Percentiles rank a stretch among this genome's conserved stretches.
phyloP scores from a whole-genome alignment of 2,113 vertebrate species.

The Hypanus sabinus region DNA sequence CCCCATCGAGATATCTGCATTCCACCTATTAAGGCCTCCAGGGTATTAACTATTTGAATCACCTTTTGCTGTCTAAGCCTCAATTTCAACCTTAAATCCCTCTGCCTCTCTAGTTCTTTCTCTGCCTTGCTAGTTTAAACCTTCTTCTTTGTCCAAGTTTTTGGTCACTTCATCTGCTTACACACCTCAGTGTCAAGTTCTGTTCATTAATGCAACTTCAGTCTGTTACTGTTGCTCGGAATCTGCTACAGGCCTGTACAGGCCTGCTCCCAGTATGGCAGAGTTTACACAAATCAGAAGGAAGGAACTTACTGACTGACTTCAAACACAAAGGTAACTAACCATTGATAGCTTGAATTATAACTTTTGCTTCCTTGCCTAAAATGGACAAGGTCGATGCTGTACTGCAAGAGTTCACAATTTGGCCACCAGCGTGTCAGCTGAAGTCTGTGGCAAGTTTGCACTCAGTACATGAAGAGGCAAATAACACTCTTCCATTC shows the following conservation, averaged over 20 bases:
- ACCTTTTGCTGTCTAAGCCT: no score
- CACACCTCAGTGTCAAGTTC: no score
- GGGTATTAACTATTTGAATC: no score
- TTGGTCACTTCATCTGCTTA: no score
- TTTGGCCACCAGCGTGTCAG: not conserved
- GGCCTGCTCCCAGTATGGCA: not conserved
- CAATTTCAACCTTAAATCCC: no score
- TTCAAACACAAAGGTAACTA: not conserved
- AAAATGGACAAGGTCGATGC: not conserved
- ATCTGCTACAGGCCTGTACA: not conserved
- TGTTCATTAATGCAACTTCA: no score
- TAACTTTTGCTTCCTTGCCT: not conserved
- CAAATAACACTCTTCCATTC: not conserved
- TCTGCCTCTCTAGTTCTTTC: no score
- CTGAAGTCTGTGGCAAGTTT: not conserved
- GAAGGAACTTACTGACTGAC: not conserved
- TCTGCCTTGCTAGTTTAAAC: no score
- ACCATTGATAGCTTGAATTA: not conserved
- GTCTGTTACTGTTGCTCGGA: not conserved
- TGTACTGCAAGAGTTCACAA: not conserved
- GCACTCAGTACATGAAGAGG: not conserved
- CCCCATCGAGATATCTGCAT: no score
- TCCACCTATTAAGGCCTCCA: no score
- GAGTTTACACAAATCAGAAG: not conserved
- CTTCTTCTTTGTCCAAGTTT: no score